A percentile compares a stretch with the other conserved stretches of the same genome.
Evolutionary conservation across 2,888 invertebrate genomes (phyloP).

Genomic region (Rugalucina vietnamica): DNA sequence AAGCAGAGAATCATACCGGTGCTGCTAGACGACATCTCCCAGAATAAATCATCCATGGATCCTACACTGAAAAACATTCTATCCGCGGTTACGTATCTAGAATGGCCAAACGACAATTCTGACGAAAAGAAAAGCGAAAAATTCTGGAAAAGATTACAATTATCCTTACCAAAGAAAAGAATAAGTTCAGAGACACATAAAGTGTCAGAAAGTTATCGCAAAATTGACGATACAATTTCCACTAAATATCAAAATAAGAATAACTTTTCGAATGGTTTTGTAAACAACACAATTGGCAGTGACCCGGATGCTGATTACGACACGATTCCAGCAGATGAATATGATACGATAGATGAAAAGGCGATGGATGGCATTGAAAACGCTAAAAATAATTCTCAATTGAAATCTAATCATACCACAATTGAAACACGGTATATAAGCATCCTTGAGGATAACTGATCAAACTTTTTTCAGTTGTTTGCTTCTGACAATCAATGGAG

Average conservation of each 20-base stretch:
- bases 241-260: background rate
- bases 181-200: background rate
- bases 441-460: too few species aligned
- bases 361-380: constrained; percentile 3
- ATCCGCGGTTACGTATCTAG: constrained; percentile 67
- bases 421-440: too few species aligned
- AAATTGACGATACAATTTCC: background rate
- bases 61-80: constrained; percentile 68
- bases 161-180: constrained; percentile 70
- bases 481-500: too few species aligned
- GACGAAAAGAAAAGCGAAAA: constrained; percentile 56
- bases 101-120: constrained; percentile 63
- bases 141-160: constrained; percentile 69
- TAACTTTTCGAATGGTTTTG: background rate
- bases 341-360: constrained; percentile 29
- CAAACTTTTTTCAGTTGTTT: too few species aligned
- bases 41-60: constrained; percentile 58
- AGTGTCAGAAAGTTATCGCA: background rate
- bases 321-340: constrained; percentile 16
- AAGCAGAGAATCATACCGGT: constrained; percentile 74
- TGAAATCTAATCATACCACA: too few species aligned
- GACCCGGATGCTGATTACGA: constrained; percentile 19
- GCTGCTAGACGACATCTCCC: constrained; percentile 67
- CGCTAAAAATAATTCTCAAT: background rate
- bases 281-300: background rate